A percentile compares a stretch with the other conserved stretches of the same genome.
Conservation (phyloP, 2,797 vertebrate species). For the Lepilemur septentrionalis region DNA sequence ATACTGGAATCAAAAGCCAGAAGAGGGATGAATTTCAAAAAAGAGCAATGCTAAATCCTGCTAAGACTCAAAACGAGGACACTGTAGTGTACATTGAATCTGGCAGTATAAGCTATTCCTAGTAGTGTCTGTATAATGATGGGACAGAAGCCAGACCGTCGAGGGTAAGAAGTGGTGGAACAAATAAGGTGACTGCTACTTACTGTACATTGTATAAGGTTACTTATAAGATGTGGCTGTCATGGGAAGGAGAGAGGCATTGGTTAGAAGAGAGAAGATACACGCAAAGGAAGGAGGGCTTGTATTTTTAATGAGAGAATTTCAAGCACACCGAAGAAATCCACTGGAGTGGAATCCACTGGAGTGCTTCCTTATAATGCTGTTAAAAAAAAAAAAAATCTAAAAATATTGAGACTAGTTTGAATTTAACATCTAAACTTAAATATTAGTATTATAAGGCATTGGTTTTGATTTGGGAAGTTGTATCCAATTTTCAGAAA, state of each 20-base stretch:
- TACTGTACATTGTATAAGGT: not conserved
- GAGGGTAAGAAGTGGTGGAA: not conserved
- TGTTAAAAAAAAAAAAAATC: not conserved
- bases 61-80: constrained; percentile 30
- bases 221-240: not conserved
- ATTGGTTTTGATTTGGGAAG: constrained; percentile 32
- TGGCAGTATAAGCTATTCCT: not conserved
- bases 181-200: not conserved
- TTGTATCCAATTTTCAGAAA: not conserved
- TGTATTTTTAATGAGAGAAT: not conserved
- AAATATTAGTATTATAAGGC: not conserved
- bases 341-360: not conserved
- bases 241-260: not conserved
- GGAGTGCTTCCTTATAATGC: not conserved
- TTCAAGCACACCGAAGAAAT: not conserved
- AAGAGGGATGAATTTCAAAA: not conserved
- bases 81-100: not conserved
- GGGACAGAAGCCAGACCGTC: not conserved
- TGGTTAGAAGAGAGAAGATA: not conserved
- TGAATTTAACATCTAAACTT: not conserved
- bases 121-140: not conserved
- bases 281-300: not conserved
- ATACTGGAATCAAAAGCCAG: not conserved
- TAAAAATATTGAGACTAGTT: not conserved
- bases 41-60: not conserved